These are phyloP conservation scores for Ecliptopera silaceata DNA, from an alignment of 2,888 invertebrate genomes.

Conservation along the genomic window DNA sequence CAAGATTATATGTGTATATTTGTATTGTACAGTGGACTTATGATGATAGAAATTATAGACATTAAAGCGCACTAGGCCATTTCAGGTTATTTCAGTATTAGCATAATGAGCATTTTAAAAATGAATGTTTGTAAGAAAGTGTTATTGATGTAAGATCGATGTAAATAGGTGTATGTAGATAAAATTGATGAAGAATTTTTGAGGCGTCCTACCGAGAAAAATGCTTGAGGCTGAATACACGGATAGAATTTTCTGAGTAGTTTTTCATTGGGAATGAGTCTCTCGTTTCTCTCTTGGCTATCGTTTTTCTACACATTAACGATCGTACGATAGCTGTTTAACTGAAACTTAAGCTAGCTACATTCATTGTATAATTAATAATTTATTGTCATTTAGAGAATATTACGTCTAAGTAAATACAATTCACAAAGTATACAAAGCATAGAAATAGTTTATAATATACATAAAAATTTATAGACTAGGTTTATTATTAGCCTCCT, in stretches of 20 bases:
- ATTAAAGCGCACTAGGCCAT: slow-evolving; percentile 9
- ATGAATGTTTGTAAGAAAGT: slow-evolving; percentile 10
- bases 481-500: too few species aligned
- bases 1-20: slow-evolving; percentile 54
- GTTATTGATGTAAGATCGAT: slow-evolving; percentile 9
- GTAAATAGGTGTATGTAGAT: slow-evolving; percentile 21
- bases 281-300: too few species aligned
- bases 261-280: too few species aligned
- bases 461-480: too few species aligned
- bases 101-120: slow-evolving; percentile 21
- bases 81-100: slow-evolving; percentile 29
- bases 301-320: too few species aligned
- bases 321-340: too few species aligned
- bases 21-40: slow-evolving; percentile 44
- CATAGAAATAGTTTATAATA: too few species aligned
- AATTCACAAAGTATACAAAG: too few species aligned
- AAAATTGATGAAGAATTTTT: background rate
- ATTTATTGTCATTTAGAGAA: background rate
- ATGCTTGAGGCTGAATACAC: too few species aligned
- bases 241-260: too few species aligned
- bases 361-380: background rate
- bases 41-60: slow-evolving; percentile 41
- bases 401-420: background rate
- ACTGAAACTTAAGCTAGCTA: too few species aligned
- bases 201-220: background rate